Base-by-base conservation (phyloP, 2,888 invertebrate species). In the Lasius fuliginosus region DNA sequence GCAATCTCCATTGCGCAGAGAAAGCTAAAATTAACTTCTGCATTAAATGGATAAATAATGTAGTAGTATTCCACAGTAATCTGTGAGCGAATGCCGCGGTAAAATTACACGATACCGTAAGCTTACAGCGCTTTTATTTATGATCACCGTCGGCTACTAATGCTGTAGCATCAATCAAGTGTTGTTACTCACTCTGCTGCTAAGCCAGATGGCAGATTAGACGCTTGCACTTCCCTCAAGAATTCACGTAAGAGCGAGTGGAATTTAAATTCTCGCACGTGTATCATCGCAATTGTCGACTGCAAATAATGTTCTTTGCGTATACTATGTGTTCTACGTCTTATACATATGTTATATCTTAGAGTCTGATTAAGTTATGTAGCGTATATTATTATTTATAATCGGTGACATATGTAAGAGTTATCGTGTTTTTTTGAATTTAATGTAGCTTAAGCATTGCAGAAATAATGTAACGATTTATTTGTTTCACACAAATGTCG, bases 151-250 rank as follows among this genome's bases (percentile, higher is more conserved):
- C 73, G 33, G 33, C 33, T 36, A 46, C 49, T 73, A 73, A 81
- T 71, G 79, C 33, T 6, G 58, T 36, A 71, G 46, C 79, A 81
- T 81, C 79, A 81, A 73, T 81, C 79, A 81, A 73, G 8, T 36
- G 58, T 58, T 79, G 77, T 81, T 81, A 60, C 71, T 79, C 71
- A 71, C 42, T 79, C 58, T 18, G 42, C n/a, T 49, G 65, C 56
- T 56, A 58, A 67, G 58, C 73, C 79, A 81, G 79, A 33, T 81
- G 73, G 71, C 58, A 71, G 79, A 81, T 81, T 73, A 71, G 79
- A 73, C 58, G 71, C 30, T 76, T 33, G 36, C 68, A 27, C 67
- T 68, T 76, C 36, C 42, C 49, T 71, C 33, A 40, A 27, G 27
- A 2, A 68, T 67, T 60, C 33, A 40, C 33, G 15, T n/a, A 58